Percentiles rank a stretch among this genome's conserved stretches.
These are phyloP conservation scores for Tachuris rubrigastra DNA, from an alignment of 2,113 vertebrate species.

Conservation along the genomic window DNA sequence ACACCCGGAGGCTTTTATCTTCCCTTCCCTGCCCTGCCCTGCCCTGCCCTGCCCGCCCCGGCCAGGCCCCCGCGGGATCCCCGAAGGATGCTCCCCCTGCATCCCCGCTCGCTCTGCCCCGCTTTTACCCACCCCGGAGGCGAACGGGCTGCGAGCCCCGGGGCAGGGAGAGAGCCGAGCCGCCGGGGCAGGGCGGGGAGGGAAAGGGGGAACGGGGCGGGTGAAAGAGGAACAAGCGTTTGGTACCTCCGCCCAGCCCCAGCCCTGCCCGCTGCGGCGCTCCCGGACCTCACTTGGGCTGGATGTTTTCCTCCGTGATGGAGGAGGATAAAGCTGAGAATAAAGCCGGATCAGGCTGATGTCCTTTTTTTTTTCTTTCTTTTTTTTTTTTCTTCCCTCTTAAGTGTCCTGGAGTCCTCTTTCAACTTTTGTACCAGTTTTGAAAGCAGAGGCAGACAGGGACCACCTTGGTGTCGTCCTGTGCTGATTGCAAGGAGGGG, in stretches of 20 bases:
- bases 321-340: background rate
- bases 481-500: background rate
- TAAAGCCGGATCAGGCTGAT: background rate
- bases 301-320: background rate
- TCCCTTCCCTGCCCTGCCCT: fast-evolving
- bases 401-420: background rate
- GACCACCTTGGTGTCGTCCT: background rate
- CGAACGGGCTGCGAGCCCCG: background rate
- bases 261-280: background rate
- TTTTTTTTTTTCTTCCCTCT: too few species aligned
- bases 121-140: background rate
- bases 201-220: background rate
- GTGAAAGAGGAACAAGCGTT: too few species aligned
- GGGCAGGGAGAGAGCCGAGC: background rate
- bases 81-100: background rate
- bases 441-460: fast-evolving
- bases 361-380: too few species aligned
- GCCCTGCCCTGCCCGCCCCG: background rate
- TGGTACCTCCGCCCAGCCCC: background rate
- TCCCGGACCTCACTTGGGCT: fast-evolving
- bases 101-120: background rate
- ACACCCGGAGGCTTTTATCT: background rate
- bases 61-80: background rate
- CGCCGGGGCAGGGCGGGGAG: background rate
- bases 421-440: background rate